These are phyloP conservation scores for Carabus problematicus DNA, from an alignment of 2,888 invertebrate genomes.

Conservation along the genomic window DNA sequence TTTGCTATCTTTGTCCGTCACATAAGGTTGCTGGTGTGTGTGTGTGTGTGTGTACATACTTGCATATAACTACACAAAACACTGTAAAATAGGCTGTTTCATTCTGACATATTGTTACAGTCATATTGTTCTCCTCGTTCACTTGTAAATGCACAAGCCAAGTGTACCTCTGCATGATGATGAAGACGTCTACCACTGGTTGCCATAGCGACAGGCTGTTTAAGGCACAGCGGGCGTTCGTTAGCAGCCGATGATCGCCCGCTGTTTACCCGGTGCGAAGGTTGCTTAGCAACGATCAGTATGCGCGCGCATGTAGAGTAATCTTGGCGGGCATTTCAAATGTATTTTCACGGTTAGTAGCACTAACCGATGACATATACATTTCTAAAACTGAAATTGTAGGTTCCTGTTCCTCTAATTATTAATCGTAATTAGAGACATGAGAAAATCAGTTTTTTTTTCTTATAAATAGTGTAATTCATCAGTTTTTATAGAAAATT, in stretches of 20 bases:
- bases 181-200: constrained; percentile 58
- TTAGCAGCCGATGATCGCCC: constrained; percentile 53
- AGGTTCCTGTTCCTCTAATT: too few species aligned
- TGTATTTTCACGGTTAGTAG: background rate
- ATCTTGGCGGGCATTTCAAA: constrained; percentile 20
- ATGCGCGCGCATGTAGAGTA: background rate
- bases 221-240: constrained; percentile 54
- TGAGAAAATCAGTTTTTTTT: too few species aligned
- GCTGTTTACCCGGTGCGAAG: constrained; percentile 48
- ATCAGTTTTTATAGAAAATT: too few species aligned
- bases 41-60: too few species aligned
- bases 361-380: background rate
- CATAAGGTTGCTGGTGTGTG: too few species aligned
- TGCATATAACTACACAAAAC: too few species aligned
- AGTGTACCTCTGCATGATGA: constrained; percentile 55
- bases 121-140: constrained; percentile 52
- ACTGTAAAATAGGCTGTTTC: background rate
- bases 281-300: constrained; percentile 35
- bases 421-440: too few species aligned
- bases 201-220: constrained; percentile 58
- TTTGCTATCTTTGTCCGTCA: too few species aligned
- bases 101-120: background rate
- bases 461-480: too few species aligned
- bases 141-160: constrained; percentile 51
- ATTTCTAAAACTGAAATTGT: too few species aligned